Percentiles rank a stretch among this genome's conserved stretches.
These are phyloP conservation scores for Paralinhomoeus sp. DNA, from an alignment of 2,888 invertebrate species.

Conservation along the genomic window DNA sequence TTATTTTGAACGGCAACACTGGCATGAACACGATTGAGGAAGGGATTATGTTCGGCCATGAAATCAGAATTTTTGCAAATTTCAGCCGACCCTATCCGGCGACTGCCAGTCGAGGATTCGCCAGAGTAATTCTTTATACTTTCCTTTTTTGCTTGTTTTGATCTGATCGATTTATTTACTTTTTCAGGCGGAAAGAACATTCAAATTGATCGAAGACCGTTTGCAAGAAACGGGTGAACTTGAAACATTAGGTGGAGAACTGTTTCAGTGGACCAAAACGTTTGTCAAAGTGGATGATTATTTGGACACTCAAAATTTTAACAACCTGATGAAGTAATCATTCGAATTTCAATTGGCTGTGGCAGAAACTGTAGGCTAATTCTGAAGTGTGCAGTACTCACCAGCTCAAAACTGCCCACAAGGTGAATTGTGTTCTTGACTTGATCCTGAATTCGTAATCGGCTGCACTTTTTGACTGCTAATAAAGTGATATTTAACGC, in stretches of 20 bases:
- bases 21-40: constrained; percentile 1
- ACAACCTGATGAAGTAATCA: too few species aligned
- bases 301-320: neutral
- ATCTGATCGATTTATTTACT: too few species aligned
- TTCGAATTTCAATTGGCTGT: too few species aligned
- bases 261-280: neutral
- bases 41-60: neutral
- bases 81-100: neutral
- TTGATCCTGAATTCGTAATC: constrained; percentile 16
- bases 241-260: too few species aligned
- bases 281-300: neutral
- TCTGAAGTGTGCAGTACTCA: constrained; percentile 9
- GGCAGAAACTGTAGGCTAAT: too few species aligned
- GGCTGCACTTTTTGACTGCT: too few species aligned
- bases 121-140: too few species aligned
- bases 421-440: constrained; percentile 22
- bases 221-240: neutral
- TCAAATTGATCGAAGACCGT: too few species aligned
- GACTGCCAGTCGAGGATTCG: neutral
- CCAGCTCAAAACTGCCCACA: constrained; percentile 23
- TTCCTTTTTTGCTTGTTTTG: too few species aligned
- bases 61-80: neutral
- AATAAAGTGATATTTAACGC: constrained; percentile 4
- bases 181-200: too few species aligned
- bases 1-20: neutral